Conservation (phyloP, 1,140 invertebrate species). For the Solen grandis region DNA sequence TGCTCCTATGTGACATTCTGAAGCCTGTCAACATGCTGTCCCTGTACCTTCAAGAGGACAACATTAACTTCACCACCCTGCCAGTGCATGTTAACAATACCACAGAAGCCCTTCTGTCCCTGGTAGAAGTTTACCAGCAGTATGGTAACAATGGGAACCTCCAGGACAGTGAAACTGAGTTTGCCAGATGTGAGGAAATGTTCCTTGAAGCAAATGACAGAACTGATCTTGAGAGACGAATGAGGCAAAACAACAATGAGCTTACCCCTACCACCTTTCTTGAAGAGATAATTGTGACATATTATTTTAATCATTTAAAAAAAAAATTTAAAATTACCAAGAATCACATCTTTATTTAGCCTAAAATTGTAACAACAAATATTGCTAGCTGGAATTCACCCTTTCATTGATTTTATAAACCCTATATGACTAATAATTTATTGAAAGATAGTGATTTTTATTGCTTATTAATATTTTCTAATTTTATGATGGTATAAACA, state of each 20-base stretch:
- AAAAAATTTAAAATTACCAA: background rate
- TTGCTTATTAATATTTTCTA: slow-evolving; percentile 7
- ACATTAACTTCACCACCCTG: slow-evolving; percentile 31
- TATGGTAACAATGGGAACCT: no score
- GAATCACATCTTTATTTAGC: background rate
- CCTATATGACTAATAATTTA: background rate
- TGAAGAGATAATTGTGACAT: slow-evolving; percentile 25
- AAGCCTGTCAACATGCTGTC: slow-evolving; percentile 46
- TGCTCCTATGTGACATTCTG: slow-evolving; percentile 32
- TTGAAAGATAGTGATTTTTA: slow-evolving; percentile 4
- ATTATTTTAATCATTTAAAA: background rate
- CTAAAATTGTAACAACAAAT: background rate
- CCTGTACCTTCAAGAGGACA: slow-evolving; percentile 20
- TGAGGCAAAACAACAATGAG: slow-evolving; percentile 8
- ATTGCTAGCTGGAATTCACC: background rate
- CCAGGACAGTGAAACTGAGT: background rate
- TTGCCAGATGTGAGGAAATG: background rate
- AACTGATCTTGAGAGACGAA: background rate
- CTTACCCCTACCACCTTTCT: slow-evolving; percentile 6
- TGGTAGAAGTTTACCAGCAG: slow-evolving; percentile 13
- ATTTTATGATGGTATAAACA: background rate
- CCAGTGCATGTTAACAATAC: slow-evolving; percentile 25
- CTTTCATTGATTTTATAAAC: slow-evolving; percentile 2
- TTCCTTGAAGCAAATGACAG: slow-evolving; percentile 3
- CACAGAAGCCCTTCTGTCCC: background rate